phyloP scores from a whole-genome alignment of 2,888 invertebrate species.

The Norana najaformis region DNA sequence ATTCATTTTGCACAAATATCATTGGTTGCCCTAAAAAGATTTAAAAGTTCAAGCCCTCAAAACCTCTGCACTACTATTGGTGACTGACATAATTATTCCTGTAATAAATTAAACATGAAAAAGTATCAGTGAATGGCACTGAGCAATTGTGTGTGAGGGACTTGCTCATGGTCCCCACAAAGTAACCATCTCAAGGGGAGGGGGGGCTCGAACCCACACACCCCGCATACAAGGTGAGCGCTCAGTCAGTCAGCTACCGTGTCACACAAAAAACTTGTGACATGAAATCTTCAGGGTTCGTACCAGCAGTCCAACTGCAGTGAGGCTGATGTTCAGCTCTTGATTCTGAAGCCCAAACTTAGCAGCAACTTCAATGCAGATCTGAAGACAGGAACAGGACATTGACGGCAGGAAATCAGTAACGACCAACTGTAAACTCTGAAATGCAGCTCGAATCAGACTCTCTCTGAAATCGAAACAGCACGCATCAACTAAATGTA shows the following conservation, averaged over 20 bases:
- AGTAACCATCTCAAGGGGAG: too few relatives aligned
- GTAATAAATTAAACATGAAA: not conserved
- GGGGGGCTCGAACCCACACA: too few relatives aligned
- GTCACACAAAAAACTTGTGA: not conserved
- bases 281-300: constrained; percentile 43
- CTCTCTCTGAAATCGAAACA: constrained; percentile 69
- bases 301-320: constrained; percentile 94
- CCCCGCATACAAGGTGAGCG: too few relatives aligned
- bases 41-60: not conserved
- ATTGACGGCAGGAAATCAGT: constrained; percentile 91
- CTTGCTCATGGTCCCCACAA: too few relatives aligned
- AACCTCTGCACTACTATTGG: not conserved
- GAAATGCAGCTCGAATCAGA: constrained; percentile 89
- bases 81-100: not conserved
- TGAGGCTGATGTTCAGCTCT: constrained; percentile 93
- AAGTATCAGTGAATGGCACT: too few relatives aligned
- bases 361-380: constrained; percentile 88
- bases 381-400: constrained; percentile 86
- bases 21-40: not conserved
- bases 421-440: constrained; percentile 90
- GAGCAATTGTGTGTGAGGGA: too few relatives aligned
- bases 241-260: too few relatives aligned
- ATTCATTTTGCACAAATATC: not conserved
- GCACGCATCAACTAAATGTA: not conserved
- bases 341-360: constrained; percentile 94